Conservation (phyloP, 2,888 invertebrate genomes). For the Harpalus rufipes region DNA sequence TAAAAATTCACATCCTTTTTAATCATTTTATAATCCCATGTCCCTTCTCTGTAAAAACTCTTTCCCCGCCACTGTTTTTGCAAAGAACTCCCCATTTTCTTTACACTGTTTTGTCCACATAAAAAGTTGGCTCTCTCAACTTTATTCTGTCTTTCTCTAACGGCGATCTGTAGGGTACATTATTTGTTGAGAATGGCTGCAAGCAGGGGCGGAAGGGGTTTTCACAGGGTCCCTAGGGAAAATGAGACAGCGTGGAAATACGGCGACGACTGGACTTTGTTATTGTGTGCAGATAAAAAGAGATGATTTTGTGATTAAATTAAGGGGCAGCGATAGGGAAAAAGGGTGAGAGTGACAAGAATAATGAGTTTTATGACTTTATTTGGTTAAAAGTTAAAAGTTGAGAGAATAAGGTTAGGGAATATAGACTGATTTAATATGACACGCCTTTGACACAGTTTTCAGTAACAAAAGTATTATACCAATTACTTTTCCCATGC, state of each 20-base stretch:
- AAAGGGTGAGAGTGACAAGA: neutral
- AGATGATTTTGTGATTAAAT: constrained; percentile 25
- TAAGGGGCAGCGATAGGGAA: constrained; percentile 11
- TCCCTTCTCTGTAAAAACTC: neutral
- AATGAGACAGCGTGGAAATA: constrained; percentile 6
- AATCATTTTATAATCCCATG: neutral
- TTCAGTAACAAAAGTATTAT: neutral
- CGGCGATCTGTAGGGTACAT: constrained; percentile 38
- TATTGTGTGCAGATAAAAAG: constrained; percentile 7
- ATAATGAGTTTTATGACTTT: constrained; percentile 7
- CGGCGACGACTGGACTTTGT: constrained; percentile 5
- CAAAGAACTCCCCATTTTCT: constrained; percentile 49
- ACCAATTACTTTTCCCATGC: neutral
- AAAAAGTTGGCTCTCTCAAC: neutral
- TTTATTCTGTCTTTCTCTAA: constrained; percentile 2
- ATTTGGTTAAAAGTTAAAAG: neutral
- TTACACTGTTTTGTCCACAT: constrained; percentile 26
- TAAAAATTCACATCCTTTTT: neutral
- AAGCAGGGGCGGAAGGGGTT: constrained; percentile 6
- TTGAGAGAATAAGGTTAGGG: neutral
- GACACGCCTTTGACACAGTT: neutral
- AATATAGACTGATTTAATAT: neutral
- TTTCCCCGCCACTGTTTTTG: constrained; percentile 36
- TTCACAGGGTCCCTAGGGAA: constrained; percentile 6
- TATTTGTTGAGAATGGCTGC: constrained; percentile 25